phyloP scores from a whole-genome alignment of 2,888 invertebrate genomes.

The Pristionchus arcanus region DNA sequence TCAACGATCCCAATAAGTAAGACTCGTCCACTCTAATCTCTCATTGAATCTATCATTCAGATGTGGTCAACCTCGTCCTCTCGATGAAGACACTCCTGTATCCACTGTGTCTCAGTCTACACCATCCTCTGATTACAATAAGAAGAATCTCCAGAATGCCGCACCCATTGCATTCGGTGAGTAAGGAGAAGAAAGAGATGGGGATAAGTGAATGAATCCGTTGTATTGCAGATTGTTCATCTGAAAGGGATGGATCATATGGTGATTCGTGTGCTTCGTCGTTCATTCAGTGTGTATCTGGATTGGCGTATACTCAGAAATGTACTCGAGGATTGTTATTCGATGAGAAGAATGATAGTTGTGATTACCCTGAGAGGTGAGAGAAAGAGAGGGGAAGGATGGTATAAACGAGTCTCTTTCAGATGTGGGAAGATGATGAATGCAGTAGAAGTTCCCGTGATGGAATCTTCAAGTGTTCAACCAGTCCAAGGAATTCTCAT shows the following conservation, averaged over 20 bases:
- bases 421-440: neutral
- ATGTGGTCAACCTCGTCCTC: conserved; percentile 53
- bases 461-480: neutral
- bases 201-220: neutral
- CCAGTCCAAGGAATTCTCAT: neutral
- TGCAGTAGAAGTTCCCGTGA: neutral
- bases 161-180: neutral
- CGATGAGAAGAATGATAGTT: neutral
- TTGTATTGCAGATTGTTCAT: conserved; percentile 38
- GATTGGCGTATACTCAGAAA: neutral
- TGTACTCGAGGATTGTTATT: conserved; percentile 29
- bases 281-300: conserved; percentile 36
- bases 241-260: conserved; percentile 26
- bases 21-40: neutral
- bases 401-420: neutral
- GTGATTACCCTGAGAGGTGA: conserved; percentile 46
- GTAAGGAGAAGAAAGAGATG: neutral
- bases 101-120: neutral
- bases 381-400: neutral
- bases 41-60: neutral
- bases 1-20: neutral
- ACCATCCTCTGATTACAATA: neutral
- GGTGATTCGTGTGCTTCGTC: neutral
- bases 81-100: conserved; percentile 3
- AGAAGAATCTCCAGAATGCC: neutral